Conservation (phyloP, 2,797 vertebrate species). For the Leucoraja ocellata region DNA sequence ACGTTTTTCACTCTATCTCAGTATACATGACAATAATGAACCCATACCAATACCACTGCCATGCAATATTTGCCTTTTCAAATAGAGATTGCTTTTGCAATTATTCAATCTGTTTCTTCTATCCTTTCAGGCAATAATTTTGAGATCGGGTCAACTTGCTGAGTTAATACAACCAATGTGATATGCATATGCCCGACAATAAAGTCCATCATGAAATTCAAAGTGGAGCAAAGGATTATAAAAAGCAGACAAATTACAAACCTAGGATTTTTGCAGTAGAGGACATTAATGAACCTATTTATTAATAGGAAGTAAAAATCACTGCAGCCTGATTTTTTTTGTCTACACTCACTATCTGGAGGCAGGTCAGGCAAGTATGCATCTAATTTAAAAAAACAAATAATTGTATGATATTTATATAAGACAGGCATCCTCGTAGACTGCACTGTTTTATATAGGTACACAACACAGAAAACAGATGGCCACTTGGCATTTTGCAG, state of each 20-base stretch:
- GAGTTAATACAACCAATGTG: neutral
- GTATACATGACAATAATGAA: too few species aligned
- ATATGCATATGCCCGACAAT: neutral
- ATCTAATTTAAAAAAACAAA: neutral
- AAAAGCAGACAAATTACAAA: neutral
- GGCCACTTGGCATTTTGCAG: neutral
- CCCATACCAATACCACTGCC: too few species aligned
- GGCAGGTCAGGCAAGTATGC: neutral
- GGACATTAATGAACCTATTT: neutral
- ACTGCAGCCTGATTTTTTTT: neutral
- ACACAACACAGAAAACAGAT: neutral
- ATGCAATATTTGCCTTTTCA: neutral
- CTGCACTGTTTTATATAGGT: neutral
- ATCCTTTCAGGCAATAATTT: constrained; percentile 4
- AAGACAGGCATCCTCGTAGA: neutral
- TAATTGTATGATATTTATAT: neutral
- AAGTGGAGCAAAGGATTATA: neutral
- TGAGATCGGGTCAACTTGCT: too few species aligned
- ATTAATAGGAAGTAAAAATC: neutral
- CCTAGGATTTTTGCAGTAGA: too few species aligned
- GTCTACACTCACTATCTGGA: neutral
- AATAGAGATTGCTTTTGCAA: neutral
- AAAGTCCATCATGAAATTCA: neutral
- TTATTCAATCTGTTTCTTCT: neutral
- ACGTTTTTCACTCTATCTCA: too few species aligned